Base-by-base conservation (phyloP, 2,797 vertebrate species). In the Falco biarmicus region DNA sequence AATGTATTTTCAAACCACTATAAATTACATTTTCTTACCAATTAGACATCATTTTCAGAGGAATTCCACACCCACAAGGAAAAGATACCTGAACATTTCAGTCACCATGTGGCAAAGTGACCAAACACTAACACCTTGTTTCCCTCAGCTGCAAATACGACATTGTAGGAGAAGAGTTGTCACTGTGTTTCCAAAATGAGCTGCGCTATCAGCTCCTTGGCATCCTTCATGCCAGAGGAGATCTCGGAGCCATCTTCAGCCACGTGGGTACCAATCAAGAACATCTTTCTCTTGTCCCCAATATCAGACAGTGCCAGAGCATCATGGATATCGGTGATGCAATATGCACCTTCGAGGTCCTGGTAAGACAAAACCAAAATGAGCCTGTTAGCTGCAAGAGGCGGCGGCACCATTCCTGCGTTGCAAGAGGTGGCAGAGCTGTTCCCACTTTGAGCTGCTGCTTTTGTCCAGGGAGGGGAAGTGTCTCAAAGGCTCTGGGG, bases 291-390 rank as follows among this genome's bases (percentile, higher is more conserved):
- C 51, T 98, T 83, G 4, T 99, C 98, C 6, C 99, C 99, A 11
- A 98, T 96, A 53, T 98, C 98, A 4, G 98, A 98, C 84, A 99
- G 98, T 5, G 96, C 97, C 97, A 99, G 97, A 19, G 98, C 98
- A 6, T 99, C 99, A 0, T 99, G 99, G 91, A 99, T 98, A 75
- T 99, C 99, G 0, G 99, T 98, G 98, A 99, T 99, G 93, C 98
- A 95, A 87, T 98, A 98, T 31, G 99, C 98, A 19, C 98, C 98
- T 32, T 98, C 88, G 0, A 99, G 97, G 94, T 99, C 99, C 99
- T 99, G 66, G 84, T 32, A 82, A 82, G 15, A 56, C 51, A 92
- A 91, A 69, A 74, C 53, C 47, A 96, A 90, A 93, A 91, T 24
- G 31, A 73, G 6, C 21, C 32, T 48, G 51, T 96, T 86, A 94